Evolutionary conservation across 2,113 vertebrate species (phyloP).

Genomic region (Triplophysa siluroides): DNA sequence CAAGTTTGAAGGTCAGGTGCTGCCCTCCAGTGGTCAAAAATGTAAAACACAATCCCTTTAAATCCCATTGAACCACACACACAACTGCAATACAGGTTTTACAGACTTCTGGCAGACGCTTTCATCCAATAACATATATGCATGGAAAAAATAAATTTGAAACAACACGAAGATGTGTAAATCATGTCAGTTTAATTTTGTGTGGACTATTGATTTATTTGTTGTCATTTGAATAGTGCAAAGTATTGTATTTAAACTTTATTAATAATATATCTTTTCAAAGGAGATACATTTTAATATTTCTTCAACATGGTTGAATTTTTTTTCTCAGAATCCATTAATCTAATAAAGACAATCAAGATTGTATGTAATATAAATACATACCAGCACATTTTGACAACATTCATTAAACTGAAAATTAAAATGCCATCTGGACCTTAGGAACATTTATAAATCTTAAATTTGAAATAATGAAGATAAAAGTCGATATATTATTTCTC

Average conservation of each 20-base stretch:
- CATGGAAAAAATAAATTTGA: neutral
- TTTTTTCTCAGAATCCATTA: neutral
- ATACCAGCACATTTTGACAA: slow-evolving; percentile 17
- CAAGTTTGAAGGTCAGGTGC: neutral
- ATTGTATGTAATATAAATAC: neutral
- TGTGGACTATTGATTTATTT: neutral
- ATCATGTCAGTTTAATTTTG: too few species aligned
- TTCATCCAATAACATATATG: too few species aligned
- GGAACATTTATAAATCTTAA: neutral
- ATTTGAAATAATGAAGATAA: neutral
- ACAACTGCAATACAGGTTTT: too few species aligned
- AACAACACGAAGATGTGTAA: too few species aligned
- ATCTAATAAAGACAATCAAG: neutral
- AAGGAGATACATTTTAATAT: neutral
- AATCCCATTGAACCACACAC: too few species aligned
- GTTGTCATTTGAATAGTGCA: too few species aligned
- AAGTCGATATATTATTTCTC: slow-evolving; percentile 27
- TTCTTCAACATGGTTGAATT: neutral
- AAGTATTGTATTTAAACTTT: too few species aligned
- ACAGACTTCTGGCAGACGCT: too few species aligned
- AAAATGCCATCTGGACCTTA: neutral
- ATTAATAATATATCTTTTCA: neutral
- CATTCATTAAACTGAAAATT: neutral
- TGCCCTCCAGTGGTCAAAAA: slow-evolving; percentile 34
- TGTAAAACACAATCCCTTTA: neutral